Conservation (phyloP, 2,888 invertebrate species). For the Drosophila greeni region DNA sequence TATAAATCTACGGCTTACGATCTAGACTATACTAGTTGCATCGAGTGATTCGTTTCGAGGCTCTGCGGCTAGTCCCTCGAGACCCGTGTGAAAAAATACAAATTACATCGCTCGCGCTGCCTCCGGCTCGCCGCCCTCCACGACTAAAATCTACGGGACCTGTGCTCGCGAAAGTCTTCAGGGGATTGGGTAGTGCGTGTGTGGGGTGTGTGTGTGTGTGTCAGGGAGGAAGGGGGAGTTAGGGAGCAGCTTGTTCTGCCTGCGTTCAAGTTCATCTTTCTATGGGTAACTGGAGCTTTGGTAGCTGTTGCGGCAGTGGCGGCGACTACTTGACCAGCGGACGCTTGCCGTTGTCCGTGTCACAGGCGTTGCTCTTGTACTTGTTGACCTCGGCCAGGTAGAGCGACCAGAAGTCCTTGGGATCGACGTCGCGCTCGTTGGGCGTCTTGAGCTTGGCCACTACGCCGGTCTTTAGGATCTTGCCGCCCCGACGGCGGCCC, state of each 20-base stretch:
- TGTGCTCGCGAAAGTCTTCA: not conserved
- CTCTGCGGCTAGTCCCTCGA: conserved; percentile 16
- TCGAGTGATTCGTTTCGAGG: conserved; percentile 18
- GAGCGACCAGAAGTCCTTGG: conserved; percentile 94
- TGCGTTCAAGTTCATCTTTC: conserved; percentile 54
- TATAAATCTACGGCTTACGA: conserved; percentile 51
- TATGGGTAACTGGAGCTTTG: conserved; percentile 1
- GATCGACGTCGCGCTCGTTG: conserved; percentile 80
- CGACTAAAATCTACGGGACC: conserved; percentile 12
- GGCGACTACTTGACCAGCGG: conserved; percentile 90
- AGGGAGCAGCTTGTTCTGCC: conserved; percentile 1
- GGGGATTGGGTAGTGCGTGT: not conserved
- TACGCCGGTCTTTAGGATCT: conserved; percentile 92
- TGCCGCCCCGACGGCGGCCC: conserved; percentile 91
- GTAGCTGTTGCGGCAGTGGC: conserved; percentile 1
- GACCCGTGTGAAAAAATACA: conserved; percentile 19
- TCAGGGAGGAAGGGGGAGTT: not conserved
- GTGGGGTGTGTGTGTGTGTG: not conserved
- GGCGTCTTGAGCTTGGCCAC: conserved; percentile 90
- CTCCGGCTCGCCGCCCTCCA: conserved; percentile 4
- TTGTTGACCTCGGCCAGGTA: conserved; percentile 96
- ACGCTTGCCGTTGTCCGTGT: conserved; percentile 93
- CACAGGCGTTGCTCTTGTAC: conserved; percentile 94
- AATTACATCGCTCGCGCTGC: conserved; percentile 26
- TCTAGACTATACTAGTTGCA: conserved; percentile 36